Conservation (phyloP, 2,888 invertebrate species). For the Corythucha ciliata region DNA sequence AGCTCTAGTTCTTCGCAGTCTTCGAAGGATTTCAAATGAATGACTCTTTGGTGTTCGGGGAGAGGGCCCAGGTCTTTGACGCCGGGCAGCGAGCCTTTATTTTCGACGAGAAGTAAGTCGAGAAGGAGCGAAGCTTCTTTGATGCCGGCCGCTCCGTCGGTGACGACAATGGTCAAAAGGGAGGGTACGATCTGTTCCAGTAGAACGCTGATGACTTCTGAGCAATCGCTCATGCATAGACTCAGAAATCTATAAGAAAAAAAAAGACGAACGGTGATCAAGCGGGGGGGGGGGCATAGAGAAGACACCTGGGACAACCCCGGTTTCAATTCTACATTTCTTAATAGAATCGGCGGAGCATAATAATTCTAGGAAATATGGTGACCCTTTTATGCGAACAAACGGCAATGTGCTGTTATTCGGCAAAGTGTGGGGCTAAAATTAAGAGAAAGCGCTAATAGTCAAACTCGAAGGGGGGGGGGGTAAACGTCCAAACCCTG, state of each 20-base stretch:
- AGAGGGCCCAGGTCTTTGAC: slow-evolving; percentile 48
- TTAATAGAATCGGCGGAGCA: no score
- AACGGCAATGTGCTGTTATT: not conserved
- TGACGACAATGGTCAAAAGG: not conserved
- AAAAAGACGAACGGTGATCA: not conserved
- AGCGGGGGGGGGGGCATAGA: not conserved
- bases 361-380: no score
- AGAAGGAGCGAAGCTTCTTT: slow-evolving; percentile 42
- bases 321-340: no score
- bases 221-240: not conserved
- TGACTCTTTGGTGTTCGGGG: slow-evolving; percentile 42
- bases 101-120: slow-evolving; percentile 47
- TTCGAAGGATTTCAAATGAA: slow-evolving; percentile 36
- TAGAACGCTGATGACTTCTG: no score
- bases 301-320: no score
- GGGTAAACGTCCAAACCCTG: no score
- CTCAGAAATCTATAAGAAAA: not conserved
- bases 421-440: not conserved
- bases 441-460: not conserved
- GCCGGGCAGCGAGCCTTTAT: slow-evolving; percentile 44
- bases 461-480: no score
- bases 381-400: not conserved
- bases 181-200: not conserved
- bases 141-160: no score
- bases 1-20: slow-evolving; percentile 14